Percentiles rank a stretch among this genome's conserved stretches.
These are phyloP conservation scores for Sarcophaga variegata DNA, from an alignment of 2,888 invertebrate genomes.

Conservation along the genomic window DNA sequence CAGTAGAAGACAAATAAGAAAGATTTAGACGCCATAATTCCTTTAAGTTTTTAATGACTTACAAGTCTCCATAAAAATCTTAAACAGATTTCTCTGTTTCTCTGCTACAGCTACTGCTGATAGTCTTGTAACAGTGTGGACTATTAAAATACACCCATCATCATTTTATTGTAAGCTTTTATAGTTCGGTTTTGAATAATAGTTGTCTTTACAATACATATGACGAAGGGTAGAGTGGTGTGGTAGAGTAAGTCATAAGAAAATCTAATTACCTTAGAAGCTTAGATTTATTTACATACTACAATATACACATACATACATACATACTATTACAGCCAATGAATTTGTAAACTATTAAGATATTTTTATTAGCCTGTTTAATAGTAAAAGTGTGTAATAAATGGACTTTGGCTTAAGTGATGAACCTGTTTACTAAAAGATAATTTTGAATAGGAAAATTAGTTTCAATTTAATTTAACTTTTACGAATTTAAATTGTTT, in stretches of 20 bases:
- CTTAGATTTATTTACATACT: constrained; percentile 53
- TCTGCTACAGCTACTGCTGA: not conserved
- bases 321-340: constrained; percentile 11
- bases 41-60: constrained; percentile 62
- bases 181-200: constrained; percentile 43
- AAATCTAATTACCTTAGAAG: constrained; percentile 64
- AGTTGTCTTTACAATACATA: not conserved
- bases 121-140: constrained; percentile 4
- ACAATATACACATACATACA: not conserved
- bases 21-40: constrained; percentile 50
- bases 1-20: not conserved
- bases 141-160: constrained; percentile 47
- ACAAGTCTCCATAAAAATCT: constrained; percentile 62
- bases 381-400: not conserved
- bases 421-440: not conserved
- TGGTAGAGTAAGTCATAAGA: not conserved
- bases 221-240: not conserved
- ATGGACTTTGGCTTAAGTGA: constrained; percentile 15
- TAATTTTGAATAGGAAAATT: not conserved
- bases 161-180: constrained; percentile 59
- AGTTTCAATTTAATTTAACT: not conserved
- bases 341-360: constrained; percentile 58
- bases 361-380: constrained; percentile 24
- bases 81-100: constrained; percentile 7
- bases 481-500: not conserved